Percentiles rank a stretch among this genome's conserved stretches.
phyloP scores from a whole-genome alignment of 2,797 vertebrate species.

The Peromyscus eremicus region DNA sequence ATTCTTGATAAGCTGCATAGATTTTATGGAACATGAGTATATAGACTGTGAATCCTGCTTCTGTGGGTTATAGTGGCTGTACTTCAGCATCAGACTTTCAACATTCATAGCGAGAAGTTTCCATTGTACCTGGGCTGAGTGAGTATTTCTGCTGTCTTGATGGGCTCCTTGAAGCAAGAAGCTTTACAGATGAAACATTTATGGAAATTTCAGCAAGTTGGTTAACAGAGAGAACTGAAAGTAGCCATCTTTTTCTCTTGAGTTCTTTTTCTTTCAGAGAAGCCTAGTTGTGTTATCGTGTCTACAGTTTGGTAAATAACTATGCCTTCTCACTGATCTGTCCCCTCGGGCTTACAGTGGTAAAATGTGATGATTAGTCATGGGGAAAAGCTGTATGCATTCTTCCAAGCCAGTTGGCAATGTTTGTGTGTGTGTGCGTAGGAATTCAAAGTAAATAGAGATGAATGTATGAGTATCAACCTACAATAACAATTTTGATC shows the following conservation, averaged over 20 bases:
- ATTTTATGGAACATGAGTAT: background rate
- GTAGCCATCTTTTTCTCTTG: background rate
- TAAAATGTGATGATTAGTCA: constrained; percentile 71
- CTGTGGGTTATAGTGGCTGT: background rate
- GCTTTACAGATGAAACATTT: constrained; percentile 9
- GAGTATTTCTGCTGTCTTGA: background rate
- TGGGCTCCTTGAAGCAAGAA: background rate
- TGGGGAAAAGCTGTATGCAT: constrained; percentile 17
- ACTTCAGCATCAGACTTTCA: background rate
- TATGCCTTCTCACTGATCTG: constrained; percentile 38
- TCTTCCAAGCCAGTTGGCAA: constrained; percentile 39
- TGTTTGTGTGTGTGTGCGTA: background rate
- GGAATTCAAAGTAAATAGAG: constrained; percentile 54
- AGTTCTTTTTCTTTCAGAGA: constrained; percentile 58
- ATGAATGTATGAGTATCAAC: background rate
- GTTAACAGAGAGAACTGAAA: constrained; percentile 52
- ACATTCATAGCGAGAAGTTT: background rate
- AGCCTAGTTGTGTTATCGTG: constrained; percentile 57
- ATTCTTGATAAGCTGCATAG: background rate
- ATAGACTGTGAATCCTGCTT: background rate
- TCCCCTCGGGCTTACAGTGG: constrained; percentile 43
- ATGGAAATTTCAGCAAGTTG: constrained; percentile 30
- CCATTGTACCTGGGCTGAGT: background rate
- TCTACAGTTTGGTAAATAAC: constrained; percentile 66
- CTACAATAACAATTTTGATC: constrained; percentile 15